Evolutionary conservation across 2,888 invertebrate species (phyloP), one percentile per base, ranked within the genome.

Genomic region (Mantis religiosa): DNA sequence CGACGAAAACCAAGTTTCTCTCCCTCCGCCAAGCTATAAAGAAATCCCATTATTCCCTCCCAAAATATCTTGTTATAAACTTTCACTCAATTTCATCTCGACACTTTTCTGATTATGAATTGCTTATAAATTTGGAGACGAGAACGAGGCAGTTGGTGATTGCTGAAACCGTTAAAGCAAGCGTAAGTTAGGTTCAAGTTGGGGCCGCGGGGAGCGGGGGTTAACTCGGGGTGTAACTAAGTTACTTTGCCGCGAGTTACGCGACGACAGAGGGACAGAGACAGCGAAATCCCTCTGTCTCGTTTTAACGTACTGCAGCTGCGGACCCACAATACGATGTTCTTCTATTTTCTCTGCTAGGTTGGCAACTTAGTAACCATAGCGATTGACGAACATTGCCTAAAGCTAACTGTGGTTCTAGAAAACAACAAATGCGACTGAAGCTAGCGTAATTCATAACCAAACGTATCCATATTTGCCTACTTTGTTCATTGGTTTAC

Each of bases 51-150:
- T 89, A 89, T 89, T 89, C 84, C 89, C 83, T 89, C 87, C 84
- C 89, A 84, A 85, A 89, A 89, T 89, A 89, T 89, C 89, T 87
- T 83, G 89, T 90, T 91, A 90, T 90, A 90, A 90, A 92, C 92
- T 93, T 92, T 92, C 92, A 92, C 92, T 92, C 92, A 92, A 92
- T 92, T 92, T 92, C 92, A 92, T 92, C 92, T 90, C 92, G 92
- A 92, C 92, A 92, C 92, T 92, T 92, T 92, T 91, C 91, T 92
- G 92, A 92, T 93, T 92, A 92, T 93, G 92, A 93, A 93, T 93
- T 92, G 92, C 92, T 93, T 93, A 92, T 92, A 93, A 93, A 93
- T 93, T 93, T 92, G 92, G 92, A 92, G 92, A 91, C 91, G 91
- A 92, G 92, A 91, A 92, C 92, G 91, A 92, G 91, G 90, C 89